phyloP scores from a whole-genome alignment of 2,113 vertebrate species.

The Platysteira castanea region DNA sequence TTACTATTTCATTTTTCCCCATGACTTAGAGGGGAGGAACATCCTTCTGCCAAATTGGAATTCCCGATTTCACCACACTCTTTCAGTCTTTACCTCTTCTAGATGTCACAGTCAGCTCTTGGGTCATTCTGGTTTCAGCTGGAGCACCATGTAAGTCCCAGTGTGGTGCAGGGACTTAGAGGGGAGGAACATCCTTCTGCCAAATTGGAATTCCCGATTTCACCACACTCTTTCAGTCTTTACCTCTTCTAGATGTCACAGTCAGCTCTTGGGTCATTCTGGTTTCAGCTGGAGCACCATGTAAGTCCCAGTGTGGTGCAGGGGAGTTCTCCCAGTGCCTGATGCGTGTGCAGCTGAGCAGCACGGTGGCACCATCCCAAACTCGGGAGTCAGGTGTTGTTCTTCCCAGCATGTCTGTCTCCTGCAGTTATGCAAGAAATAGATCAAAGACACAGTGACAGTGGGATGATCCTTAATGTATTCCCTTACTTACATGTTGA shows the following conservation, averaged over 20 bases:
- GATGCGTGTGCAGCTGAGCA: neutral
- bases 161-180: no score
- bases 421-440: neutral
- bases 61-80: neutral
- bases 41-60: neutral
- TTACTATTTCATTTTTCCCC: neutral
- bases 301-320: neutral
- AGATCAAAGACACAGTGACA: neutral
- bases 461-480: neutral
- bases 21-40: neutral
- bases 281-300: neutral
- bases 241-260: neutral
- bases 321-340: neutral
- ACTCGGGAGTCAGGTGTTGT: neutral
- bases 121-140: neutral
- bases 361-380: neutral
- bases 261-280: neutral
- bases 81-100: neutral
- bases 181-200: neutral
- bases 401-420: neutral
- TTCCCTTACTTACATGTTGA: neutral
- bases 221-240: neutral
- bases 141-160: rapidly evolving
- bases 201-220: neutral
- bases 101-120: neutral